Evolutionary conservation across 2,888 invertebrate genomes (phyloP), one percentile per base, ranked within the genome.

Genomic region (Sialis fuliginosa): DNA sequence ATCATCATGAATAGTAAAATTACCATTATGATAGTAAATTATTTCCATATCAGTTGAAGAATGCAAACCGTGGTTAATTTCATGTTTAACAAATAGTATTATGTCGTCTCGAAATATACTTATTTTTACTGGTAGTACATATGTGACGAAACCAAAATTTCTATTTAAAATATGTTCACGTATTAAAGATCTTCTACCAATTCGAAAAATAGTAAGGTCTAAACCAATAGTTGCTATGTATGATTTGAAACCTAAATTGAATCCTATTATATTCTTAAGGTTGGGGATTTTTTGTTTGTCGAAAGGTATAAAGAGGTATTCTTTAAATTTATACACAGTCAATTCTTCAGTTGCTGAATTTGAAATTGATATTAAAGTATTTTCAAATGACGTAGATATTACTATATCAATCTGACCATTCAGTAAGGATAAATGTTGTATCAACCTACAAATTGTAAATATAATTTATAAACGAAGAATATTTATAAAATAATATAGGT

Each of bases 51-150:
- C 53, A 42, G 53, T 52, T 5, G 60, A 54, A 32, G 50, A 52
- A 48, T 64, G 63, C 5, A 55, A 52, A 9, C 51, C 55, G 48
- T 62, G 58, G 45, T 62, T 54, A 31, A 51, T 42, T 33, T 39
- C 39, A 44, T 62, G 57, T 54, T 71, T 67, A 3, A 64, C 56
- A 6, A 71, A 50, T 39, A 71, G 50, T 42, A 70, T 52, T 1
- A 65, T 60, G 47, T 71, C 69, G 49, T 68, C 63, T 45, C 66
- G 59, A 49, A 66, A 67, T 3, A 63, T 67, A 45, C 60, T 55
- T 1, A 68, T 48, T 2, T 62, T 62, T 35, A 71, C 50, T 4
- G 61, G 57, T 37, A 62, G 51, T 61, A 62, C 64, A 52, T 55
- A 60, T 22, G 59, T 53, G 3, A 64, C 54, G 4, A 56, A 57